Evolutionary conservation across 2,888 invertebrate species (phyloP), one percentile per base, ranked within the genome.

Genomic region (Melanophora roralis): DNA sequence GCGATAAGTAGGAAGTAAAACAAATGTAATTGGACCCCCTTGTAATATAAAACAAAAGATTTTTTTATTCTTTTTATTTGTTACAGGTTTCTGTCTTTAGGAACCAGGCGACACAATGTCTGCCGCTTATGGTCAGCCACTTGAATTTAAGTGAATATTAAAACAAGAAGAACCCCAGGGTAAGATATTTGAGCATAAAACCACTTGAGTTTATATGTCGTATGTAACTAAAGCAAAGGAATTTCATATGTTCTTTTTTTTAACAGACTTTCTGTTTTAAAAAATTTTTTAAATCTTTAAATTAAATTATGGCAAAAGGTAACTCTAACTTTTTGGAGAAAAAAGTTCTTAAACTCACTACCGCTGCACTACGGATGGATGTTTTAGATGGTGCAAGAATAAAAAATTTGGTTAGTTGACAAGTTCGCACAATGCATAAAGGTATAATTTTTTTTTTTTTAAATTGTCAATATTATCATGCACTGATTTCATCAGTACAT

Each of bases 91-190:
- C 67, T 59, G n/a, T 23, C 43, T 47, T 60, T 21, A 16, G 38
- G 45, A 27, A 49, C 45, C 16, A 49, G 76, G 80, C 76, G 80
- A 80, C 80, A 80, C 67, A 80, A 45, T 80, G 80, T 80, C 80
- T 80, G 51, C 21, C 49, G 51, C 59, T 38, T 38, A 72, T 64
- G 57, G 68, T 40, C 76, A 73, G 57, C 72, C 72, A 80, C 76
- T 76, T 73, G 64, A 55, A 27, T 5, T n/a, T n/a, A 27, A 27
- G 5, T 23, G 14, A 19, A 14, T 53, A 12, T 45, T 45, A 21
- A 60, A 40, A 49, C 1, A 60, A 40, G 51, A 16, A 9, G 1
- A 36, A 6, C 19, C 19, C 5, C 19, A 27, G 34, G 6, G 21
- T 55, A 5, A 64, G 76, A 51, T 64, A 80, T 73, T 68, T 72